A percentile compares a stretch with the other conserved stretches of the same genome.
phyloP scores from a whole-genome alignment of 2,113 vertebrate genomes.

The Trichechus manatus region DNA sequence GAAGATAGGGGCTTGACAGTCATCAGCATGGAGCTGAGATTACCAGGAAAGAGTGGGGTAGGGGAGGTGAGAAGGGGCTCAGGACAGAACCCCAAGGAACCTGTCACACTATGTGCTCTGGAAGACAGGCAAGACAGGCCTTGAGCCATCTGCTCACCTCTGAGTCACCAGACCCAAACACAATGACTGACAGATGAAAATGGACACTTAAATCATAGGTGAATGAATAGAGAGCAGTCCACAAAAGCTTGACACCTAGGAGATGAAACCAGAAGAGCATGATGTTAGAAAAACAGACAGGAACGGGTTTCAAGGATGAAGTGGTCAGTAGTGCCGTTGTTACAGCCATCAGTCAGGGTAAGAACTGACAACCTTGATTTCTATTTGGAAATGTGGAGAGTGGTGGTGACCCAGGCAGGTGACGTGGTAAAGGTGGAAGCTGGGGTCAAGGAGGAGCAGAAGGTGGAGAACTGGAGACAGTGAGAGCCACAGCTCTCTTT shows the following conservation, averaged over 20 bases:
- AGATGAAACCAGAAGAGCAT: not conserved
- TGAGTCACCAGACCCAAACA: not conserved
- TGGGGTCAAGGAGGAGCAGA: not conserved
- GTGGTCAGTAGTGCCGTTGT: accelerated
- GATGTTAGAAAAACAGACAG: not conserved
- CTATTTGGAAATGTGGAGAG: not conserved
- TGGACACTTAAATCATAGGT: not conserved
- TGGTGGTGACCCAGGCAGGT: not conserved
- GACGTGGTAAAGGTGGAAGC: not conserved
- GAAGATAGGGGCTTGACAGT: not conserved
- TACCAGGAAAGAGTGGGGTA: too few species aligned
- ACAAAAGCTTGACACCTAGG: not conserved
- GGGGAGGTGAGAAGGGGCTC: not conserved
- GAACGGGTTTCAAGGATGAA: not conserved
- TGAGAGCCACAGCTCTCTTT: not conserved
- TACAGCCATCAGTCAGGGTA: not conserved
- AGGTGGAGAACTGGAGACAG: not conserved
- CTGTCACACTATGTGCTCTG: not conserved
- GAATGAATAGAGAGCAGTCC: not conserved
- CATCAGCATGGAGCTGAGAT: not conserved
- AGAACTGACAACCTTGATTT: not conserved
- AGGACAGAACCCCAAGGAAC: not conserved
- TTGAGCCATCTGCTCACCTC: not conserved
- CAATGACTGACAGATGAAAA: not conserved
- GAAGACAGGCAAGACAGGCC: not conserved